These are phyloP conservation scores for Sapajus apella DNA, from an alignment of 2,113 vertebrate species.

Conservation along the genomic window DNA sequence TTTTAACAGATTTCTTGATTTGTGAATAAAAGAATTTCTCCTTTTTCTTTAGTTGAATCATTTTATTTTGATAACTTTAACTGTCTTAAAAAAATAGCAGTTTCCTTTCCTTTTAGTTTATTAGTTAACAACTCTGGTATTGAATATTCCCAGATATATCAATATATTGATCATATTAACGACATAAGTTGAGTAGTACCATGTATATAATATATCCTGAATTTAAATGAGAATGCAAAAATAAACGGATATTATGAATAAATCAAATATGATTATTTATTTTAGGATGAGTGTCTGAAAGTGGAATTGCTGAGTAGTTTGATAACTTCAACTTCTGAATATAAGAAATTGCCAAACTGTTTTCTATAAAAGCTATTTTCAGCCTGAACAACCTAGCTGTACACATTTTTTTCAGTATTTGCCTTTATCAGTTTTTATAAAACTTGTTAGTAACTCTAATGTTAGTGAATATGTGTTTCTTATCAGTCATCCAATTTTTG, in stretches of 20 bases:
- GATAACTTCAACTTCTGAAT: background rate
- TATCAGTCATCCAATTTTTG: background rate
- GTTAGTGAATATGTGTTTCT: background rate
- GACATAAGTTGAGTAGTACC: background rate
- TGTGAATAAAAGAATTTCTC: background rate
- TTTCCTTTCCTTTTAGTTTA: background rate
- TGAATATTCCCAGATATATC: background rate
- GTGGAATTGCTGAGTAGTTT: background rate
- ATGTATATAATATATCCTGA: background rate
- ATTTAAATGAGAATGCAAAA: background rate
- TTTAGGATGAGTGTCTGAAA: background rate
- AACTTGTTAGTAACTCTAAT: too few relatives aligned
- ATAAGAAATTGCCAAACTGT: background rate
- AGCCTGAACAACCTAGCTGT: background rate
- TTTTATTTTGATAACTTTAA: background rate
- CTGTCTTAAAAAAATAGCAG: background rate
- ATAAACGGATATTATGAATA: background rate
- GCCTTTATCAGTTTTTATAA: background rate
- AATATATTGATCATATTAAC: background rate
- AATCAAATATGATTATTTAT: background rate
- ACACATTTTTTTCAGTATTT: background rate
- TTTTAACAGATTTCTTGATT: background rate
- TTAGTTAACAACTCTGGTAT: background rate
- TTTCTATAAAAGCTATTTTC: background rate
- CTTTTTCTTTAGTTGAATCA: background rate